These are phyloP conservation scores for Apostichopus californicus DNA, from an alignment of 35 echinoderm and acorn worm genomes.

Conservation along the genomic window DNA sequence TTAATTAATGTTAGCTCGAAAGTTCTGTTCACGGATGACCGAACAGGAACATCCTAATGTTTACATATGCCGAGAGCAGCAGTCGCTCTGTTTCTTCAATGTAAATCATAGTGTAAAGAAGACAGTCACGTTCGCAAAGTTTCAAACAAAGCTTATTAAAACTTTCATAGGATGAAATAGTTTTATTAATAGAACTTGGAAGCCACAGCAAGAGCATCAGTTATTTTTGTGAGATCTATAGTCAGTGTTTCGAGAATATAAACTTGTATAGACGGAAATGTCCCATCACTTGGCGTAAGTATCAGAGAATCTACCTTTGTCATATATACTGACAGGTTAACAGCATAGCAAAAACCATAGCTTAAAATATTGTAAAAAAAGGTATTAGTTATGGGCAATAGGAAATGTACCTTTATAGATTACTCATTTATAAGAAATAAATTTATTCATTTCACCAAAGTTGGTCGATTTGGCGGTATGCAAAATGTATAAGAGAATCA, in stretches of 20 bases:
- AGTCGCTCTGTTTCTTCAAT: not conserved
- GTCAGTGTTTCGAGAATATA: too few relatives aligned
- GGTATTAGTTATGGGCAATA: too few relatives aligned
- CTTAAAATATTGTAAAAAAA: too few relatives aligned
- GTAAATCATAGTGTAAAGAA: not conserved
- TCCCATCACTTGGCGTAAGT: slow-evolving; percentile 28
- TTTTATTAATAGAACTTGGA: not conserved
- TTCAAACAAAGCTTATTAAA: not conserved
- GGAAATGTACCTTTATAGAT: too few relatives aligned
- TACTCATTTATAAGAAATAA: too few relatives aligned
- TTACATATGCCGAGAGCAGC: not conserved
- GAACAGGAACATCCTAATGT: not conserved
- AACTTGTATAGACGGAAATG: not conserved
- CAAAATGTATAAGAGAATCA: too few relatives aligned
- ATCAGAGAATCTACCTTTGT: not conserved
- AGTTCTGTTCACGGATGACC: not conserved
- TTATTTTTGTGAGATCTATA: too few relatives aligned
- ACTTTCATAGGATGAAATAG: not conserved
- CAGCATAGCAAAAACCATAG: too few relatives aligned
- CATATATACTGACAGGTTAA: too few relatives aligned
- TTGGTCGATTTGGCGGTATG: too few relatives aligned
- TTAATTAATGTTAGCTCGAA: not conserved
- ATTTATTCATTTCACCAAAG: too few relatives aligned
- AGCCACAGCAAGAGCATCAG: too few relatives aligned
- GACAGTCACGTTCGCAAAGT: not conserved